Base-by-base conservation (phyloP, 2,113 vertebrate species). In the Hiodon alosoides region DNA sequence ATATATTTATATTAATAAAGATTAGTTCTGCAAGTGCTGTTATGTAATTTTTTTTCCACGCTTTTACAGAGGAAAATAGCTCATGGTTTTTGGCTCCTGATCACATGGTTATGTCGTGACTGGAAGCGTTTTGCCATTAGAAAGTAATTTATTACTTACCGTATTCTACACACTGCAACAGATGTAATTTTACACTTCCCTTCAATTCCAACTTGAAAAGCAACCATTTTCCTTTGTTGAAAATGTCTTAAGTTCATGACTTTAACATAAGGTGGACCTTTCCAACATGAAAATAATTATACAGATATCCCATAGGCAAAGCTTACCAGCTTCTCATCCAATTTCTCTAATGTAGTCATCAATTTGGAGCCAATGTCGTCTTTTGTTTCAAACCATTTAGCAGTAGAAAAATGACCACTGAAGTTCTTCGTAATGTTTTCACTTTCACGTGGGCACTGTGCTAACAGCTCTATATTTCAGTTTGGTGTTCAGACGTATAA, bases 61-160 rank as follows among this genome's bases (percentile, higher is more conserved):
- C 31, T 69, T 69, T 69, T 6, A 53, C 3, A n/a, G 53, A 66
- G 31, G 73, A 5, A 11, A 4, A 52, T 10, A 52, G 16, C 11
- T 17, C 13, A 5, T 50, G 13, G 62, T 75, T 68, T 70, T 76
- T 60, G 74, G 71, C 66, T 11, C 9, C 14, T 69, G 77, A 68
- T 80, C 67, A 75, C 72, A 78, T 7, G 8, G 4, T 7, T 52
- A 66, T 76, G 60, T 77, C 58, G 50, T 67, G 54, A 51, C 74
- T 64, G 69, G 3, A 5, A 69, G 59, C 52, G 14, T 17, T 69
- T 51, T 64, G 31, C 75, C 9, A n/a, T 77, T 54, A 57, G 16
- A n/a, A 17, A 13, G 66, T 76, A 7, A 52, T 77, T 62, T 74
- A 74, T 65, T 59, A n/a, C 58, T 61, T 67, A 14, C 16, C 61